Evolutionary conservation across 1,140 invertebrate species (phyloP).

Genomic region (Pseudoatta argentina): DNA sequence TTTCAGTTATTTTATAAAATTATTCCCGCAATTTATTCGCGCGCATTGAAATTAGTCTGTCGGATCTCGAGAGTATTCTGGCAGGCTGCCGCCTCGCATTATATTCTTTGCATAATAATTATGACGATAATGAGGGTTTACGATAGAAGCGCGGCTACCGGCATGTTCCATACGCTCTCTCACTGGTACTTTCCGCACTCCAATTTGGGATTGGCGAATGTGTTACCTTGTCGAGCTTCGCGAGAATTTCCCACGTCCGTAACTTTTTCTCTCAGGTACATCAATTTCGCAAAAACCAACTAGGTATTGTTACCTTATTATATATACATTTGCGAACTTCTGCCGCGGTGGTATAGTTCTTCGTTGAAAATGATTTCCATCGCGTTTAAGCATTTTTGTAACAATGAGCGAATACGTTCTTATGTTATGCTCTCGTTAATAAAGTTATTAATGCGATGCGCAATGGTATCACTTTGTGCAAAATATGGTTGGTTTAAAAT

Average conservation of each 20-base stretch:
- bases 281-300: slow-evolving; percentile 68
- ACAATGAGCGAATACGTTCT: slow-evolving; percentile 48
- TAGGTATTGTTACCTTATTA: slow-evolving; percentile 70
- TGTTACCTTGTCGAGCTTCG: slow-evolving; percentile 70
- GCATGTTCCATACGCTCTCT: slow-evolving; percentile 61
- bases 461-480: slow-evolving; percentile 37
- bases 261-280: slow-evolving; percentile 71
- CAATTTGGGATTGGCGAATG: slow-evolving; percentile 54
- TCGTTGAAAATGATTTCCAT: slow-evolving; percentile 54
- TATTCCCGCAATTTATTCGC: slow-evolving; percentile 81
- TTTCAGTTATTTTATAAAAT: slow-evolving; percentile 74
- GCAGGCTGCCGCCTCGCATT: slow-evolving; percentile 81
- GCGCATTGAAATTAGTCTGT: slow-evolving; percentile 78
- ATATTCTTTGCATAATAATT: slow-evolving; percentile 82
- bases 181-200: slow-evolving; percentile 70
- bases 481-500: slow-evolving; percentile 42
- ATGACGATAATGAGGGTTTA: slow-evolving; percentile 82
- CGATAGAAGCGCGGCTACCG: slow-evolving; percentile 78
- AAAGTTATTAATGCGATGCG: slow-evolving; percentile 61
- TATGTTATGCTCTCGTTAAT: slow-evolving; percentile 54
- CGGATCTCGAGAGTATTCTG: slow-evolving; percentile 81
- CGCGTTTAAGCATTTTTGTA: slow-evolving; percentile 53
- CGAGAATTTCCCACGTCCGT: slow-evolving; percentile 69
- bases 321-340: slow-evolving; percentile 52
- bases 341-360: slow-evolving; percentile 7